phyloP scores from a whole-genome alignment of 2,888 invertebrate species.

The Mystacides longicornis region DNA sequence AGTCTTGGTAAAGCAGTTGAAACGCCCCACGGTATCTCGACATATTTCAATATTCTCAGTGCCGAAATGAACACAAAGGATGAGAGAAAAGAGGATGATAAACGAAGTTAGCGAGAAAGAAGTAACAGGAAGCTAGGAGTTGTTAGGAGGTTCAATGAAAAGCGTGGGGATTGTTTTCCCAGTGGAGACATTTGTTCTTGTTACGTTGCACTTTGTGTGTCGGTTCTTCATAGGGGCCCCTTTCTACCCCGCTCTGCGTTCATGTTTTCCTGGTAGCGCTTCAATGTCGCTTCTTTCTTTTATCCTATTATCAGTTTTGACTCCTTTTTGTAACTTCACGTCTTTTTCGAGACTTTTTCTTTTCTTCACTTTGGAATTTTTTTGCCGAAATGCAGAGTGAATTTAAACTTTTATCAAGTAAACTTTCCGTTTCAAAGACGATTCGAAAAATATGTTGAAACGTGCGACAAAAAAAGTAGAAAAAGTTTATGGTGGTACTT shows the following conservation, averaged over 20 bases:
- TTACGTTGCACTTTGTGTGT: slow-evolving; percentile 11
- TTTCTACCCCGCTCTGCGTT: not conserved
- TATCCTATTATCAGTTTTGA: too few relatives aligned
- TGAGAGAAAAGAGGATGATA: not conserved
- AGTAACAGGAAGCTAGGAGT: slow-evolving; percentile 4
- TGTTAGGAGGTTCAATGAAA: not conserved
- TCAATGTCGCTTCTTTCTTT: not conserved
- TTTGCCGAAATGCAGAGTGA: not conserved
- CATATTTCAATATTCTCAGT: slow-evolving; percentile 3
- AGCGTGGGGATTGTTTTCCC: slow-evolving; percentile 6
- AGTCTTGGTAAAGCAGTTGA: too few relatives aligned
- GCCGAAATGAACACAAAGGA: slow-evolving; percentile 1
- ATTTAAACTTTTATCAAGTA: slow-evolving; percentile 1
- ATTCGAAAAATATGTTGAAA: not conserved
- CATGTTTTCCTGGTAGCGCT: not conserved
- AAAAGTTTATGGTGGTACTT: slow-evolving; percentile 1
- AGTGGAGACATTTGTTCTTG: slow-evolving; percentile 13
- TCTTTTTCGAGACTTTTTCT: not conserved
- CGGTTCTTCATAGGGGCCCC: slow-evolving; percentile 3
- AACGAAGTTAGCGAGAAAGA: slow-evolving; percentile 2
- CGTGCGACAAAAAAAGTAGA: not conserved
- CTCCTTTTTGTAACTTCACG: too few relatives aligned
- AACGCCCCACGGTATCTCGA: not conserved
- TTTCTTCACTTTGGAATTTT: not conserved
- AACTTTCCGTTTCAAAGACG: slow-evolving; percentile 1